Conservation (phyloP, 2,113 vertebrate genomes). For the Hyla sarda region DNA sequence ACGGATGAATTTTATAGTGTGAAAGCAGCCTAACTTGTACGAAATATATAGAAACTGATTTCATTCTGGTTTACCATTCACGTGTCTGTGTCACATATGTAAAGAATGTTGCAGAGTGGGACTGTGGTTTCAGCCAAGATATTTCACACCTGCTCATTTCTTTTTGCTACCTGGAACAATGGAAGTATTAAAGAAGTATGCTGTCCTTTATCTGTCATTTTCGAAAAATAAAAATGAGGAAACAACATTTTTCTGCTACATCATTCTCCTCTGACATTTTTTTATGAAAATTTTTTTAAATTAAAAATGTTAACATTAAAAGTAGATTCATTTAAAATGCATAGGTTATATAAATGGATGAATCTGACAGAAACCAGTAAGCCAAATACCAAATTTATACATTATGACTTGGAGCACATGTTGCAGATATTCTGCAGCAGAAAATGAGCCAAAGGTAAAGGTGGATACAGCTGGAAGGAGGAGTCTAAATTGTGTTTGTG, state of each 20-base stretch:
- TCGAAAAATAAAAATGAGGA: slow-evolving; percentile 4
- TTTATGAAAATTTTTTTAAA: neutral
- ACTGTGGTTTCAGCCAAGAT: neutral
- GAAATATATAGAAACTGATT: neutral
- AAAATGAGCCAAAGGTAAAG: no score
- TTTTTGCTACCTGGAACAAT: slow-evolving; percentile 35
- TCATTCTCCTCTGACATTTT: neutral
- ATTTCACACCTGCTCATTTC: slow-evolving; percentile 43
- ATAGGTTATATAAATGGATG: neutral
- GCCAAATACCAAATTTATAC: neutral
- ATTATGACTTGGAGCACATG: no score
- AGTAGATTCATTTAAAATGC: neutral
- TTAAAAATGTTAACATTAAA: neutral
- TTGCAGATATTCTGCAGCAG: no score
- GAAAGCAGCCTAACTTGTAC: no score
- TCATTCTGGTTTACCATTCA: neutral
- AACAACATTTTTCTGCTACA: neutral
- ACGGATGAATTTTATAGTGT: no score
- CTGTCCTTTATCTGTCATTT: slow-evolving; percentile 23
- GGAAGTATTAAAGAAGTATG: slow-evolving; percentile 7
- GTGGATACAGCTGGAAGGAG: no score
- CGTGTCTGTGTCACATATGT: neutral
- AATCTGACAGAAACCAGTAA: neutral
- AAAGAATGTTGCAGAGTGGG: slow-evolving; percentile 22
- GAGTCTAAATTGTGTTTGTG: no score